Evolutionary conservation across 2,113 vertebrate species (phyloP).

Genomic region (Elgaria multicarinata): DNA sequence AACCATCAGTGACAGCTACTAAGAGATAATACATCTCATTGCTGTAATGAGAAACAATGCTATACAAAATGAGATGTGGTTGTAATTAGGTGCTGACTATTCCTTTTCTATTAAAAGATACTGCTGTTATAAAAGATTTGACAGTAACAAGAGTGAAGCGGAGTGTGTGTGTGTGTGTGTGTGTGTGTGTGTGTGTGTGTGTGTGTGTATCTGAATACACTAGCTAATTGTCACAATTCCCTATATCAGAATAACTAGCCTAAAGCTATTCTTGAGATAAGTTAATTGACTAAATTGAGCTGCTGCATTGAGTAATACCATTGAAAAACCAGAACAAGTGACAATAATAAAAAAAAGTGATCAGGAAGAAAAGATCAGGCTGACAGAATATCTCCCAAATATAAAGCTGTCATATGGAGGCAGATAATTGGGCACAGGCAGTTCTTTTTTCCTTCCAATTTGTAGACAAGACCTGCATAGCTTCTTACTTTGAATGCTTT

Average conservation of each 20-base stretch:
- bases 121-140: background rate
- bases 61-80: background rate
- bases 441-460: background rate
- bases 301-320: too few relatives aligned
- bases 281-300: conserved; percentile 6
- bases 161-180: background rate
- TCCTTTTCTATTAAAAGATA: background rate
- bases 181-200: background rate
- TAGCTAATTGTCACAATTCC: background rate
- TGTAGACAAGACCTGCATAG: background rate
- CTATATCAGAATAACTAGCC: background rate
- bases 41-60: background rate
- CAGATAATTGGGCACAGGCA: background rate
- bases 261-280: conserved; percentile 6
- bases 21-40: background rate
- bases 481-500: background rate
- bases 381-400: background rate
- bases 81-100: background rate
- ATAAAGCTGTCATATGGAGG: background rate
- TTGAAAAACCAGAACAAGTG: background rate
- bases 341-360: background rate
- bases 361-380: background rate
- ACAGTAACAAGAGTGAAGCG: background rate
- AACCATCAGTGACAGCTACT: background rate
- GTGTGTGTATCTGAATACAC: background rate